These are phyloP conservation scores for Eciton burchellii DNA, from an alignment of 1,140 invertebrate species.

Conservation along the genomic window DNA sequence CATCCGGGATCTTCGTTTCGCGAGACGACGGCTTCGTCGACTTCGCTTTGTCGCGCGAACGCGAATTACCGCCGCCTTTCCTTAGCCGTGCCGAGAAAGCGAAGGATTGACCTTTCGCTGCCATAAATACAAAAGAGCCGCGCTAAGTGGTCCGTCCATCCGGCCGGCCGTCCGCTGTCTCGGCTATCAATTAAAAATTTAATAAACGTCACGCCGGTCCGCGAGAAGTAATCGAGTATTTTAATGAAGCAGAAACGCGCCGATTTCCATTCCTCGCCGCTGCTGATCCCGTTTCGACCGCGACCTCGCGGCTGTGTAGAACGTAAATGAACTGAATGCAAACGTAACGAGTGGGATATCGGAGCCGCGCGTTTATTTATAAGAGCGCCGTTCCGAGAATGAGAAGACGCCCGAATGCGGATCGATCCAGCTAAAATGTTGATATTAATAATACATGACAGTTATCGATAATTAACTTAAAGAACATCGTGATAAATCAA, in stretches of 20 bases:
- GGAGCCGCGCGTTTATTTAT: slow-evolving; percentile 28
- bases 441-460: not conserved
- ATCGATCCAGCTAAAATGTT: slow-evolving; percentile 8
- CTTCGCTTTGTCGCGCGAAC: no score
- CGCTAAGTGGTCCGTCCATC: slow-evolving; percentile 28
- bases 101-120: slow-evolving; percentile 8
- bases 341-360: slow-evolving; percentile 22
- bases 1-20: no score
- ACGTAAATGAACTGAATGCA: slow-evolving; percentile 45
- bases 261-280: slow-evolving; percentile 9
- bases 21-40: not conserved
- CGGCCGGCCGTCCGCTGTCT: slow-evolving; percentile 9
- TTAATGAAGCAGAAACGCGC: slow-evolving; percentile 45
- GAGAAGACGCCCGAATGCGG: slow-evolving; percentile 7
- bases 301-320: not conserved
- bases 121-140: slow-evolving; percentile 13
- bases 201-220: slow-evolving; percentile 57
- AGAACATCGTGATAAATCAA: slow-evolving; percentile 19
- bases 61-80: not conserved
- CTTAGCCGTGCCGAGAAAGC: not conserved
- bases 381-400: not conserved
- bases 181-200: slow-evolving; percentile 67
- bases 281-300: slow-evolving; percentile 19
- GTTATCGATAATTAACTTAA: not conserved
- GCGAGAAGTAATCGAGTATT: slow-evolving; percentile 56